phyloP scores from a whole-genome alignment of 1,140 invertebrate genomes.

The Metaphire vulgaris region DNA sequence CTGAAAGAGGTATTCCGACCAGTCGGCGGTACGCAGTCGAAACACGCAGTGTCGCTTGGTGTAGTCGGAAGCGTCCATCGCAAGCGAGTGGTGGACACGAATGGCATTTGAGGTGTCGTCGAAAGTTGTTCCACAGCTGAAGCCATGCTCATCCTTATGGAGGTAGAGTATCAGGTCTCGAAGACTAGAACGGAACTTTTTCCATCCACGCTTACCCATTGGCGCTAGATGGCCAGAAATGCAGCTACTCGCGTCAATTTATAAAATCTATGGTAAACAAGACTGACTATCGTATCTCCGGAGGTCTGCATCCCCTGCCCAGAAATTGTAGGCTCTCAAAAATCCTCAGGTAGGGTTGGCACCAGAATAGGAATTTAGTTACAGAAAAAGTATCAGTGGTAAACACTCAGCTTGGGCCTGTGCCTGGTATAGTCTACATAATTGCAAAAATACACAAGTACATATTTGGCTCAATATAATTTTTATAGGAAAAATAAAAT shows the following conservation, averaged over 20 bases:
- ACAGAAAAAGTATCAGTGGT: background rate
- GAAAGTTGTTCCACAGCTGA: slow-evolving; percentile 69
- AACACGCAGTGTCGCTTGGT: slow-evolving; percentile 96
- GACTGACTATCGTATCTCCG: background rate
- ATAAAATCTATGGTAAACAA: slow-evolving; percentile 40
- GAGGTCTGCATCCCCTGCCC: background rate
- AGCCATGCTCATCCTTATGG: slow-evolving; percentile 88
- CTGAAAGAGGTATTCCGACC: slow-evolving; percentile 93
- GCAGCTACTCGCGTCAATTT: background rate
- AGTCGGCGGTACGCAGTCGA: slow-evolving; percentile 85
- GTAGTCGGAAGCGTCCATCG: slow-evolving; percentile 89
- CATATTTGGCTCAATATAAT: no score
- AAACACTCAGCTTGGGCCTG: background rate
- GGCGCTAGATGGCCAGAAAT: slow-evolving; percentile 69
- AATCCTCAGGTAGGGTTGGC: background rate
- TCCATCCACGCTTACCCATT: slow-evolving; percentile 94
- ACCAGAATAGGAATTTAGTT: background rate
- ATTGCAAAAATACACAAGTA: no score
- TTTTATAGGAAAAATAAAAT: no score
- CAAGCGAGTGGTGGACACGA: slow-evolving; percentile 87
- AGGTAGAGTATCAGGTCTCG: slow-evolving; percentile 91
- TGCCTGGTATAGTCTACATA: no score
- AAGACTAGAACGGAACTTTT: slow-evolving; percentile 95
- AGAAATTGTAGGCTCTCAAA: background rate
- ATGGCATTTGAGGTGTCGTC: slow-evolving; percentile 63